Conservation (phyloP, 2,113 vertebrate species). For the Eulemur macaco region DNA sequence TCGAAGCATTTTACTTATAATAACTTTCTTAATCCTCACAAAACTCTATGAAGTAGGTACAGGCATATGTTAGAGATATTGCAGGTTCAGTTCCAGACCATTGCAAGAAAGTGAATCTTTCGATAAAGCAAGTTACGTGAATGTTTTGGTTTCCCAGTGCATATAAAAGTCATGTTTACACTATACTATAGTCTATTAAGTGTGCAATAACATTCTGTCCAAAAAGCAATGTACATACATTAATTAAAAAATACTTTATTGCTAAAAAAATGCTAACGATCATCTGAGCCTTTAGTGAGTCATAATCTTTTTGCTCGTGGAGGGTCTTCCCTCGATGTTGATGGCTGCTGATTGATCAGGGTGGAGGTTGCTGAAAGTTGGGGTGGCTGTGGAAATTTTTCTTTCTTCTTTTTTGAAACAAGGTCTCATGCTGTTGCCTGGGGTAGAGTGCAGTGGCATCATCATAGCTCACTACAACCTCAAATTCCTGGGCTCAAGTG, state of each 20-base stretch:
- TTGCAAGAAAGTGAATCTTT: not conserved
- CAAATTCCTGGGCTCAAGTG: too few relatives aligned
- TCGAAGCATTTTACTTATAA: not conserved
- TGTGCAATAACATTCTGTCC: not conserved
- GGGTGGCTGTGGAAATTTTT: not conserved
- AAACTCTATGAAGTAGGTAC: not conserved
- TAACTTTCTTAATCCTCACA: slow-evolving; percentile 17
- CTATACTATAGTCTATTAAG: not conserved
- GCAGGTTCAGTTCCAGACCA: not conserved
- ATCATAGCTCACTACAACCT: too few relatives aligned
- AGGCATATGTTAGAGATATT: not conserved
- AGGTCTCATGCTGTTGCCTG: too few relatives aligned
- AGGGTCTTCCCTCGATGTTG: not conserved
- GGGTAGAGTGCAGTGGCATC: too few relatives aligned
- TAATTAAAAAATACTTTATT: not conserved
- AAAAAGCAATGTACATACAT: not conserved
- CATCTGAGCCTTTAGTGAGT: not conserved
- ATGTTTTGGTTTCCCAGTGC: not conserved
- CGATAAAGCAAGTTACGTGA: not conserved
- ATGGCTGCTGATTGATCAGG: not conserved
- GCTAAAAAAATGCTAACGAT: not conserved
- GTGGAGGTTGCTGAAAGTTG: not conserved
- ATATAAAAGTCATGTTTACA: not conserved
- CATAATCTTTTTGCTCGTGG: not conserved
- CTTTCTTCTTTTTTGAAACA: too few relatives aligned